Base-by-base conservation (phyloP, 2,113 vertebrate species). In the Struthio camelus region DNA sequence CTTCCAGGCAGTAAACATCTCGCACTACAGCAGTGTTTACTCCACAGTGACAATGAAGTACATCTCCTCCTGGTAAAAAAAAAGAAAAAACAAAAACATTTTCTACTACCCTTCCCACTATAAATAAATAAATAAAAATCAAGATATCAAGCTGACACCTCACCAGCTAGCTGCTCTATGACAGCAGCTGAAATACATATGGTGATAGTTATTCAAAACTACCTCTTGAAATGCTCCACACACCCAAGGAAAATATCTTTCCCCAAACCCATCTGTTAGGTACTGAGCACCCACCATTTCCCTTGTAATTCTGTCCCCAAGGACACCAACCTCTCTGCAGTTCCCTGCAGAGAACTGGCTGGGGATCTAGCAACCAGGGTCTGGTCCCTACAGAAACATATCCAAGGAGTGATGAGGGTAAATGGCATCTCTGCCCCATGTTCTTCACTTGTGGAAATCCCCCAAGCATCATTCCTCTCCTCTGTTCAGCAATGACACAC, bases 101-200 rank as follows among this genome's bases (percentile, higher is more conserved):
- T 89, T 86, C 16, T 27, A 61, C 15, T 65, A 85, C 11, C 78
- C 81, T 32, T 46, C n/a, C 71, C 67, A 67, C 81, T 85, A 59
- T 59, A 59, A 59, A 59, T 48, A 48, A 48, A 48, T 34, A 59
- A 59, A 59, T 34, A 34, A 59, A 59, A 59, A 59, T 59, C 30
- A 59, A 59, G 17, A 30, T 59, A 94, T 93, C 75, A 85, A 90
- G 50, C 48, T 93, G 87, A 95, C 81, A 96, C 94, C 72, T 87
- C 87, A 96, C 79, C 90, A 96, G 90, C 93, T 95, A 96, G 87
- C 94, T 94, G 91, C 90, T 96, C 87, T 83, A 40, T 82, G 91
- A 96, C 81, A 96, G 87, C 71, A 95, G 58, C 79, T 93, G 90
- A 97, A 87, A 92, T 96, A 82, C 79, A 95, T 30, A 50, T 80